Percentiles rank a stretch among this genome's conserved stretches.
These are phyloP conservation scores for Brotula barbata DNA, from an alignment of 2,797 vertebrate genomes.

Conservation along the genomic window DNA sequence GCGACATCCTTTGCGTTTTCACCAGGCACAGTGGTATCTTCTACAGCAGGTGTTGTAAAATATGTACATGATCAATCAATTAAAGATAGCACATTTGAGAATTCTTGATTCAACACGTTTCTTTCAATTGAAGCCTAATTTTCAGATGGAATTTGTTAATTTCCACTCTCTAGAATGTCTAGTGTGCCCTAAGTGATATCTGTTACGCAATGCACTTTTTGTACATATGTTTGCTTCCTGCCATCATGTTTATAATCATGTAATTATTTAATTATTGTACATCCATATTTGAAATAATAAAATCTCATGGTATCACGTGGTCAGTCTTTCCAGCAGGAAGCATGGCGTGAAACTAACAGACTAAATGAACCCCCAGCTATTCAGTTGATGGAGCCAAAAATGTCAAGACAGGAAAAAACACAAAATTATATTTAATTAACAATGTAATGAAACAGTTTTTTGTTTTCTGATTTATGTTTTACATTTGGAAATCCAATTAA, in stretches of 20 bases:
- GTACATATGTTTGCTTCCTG: conserved; percentile 68
- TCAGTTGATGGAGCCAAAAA: too few species aligned
- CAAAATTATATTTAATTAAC: too few species aligned
- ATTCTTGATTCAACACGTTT: conserved; percentile 23
- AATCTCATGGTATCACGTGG: conserved; percentile 46
- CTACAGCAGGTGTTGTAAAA: conserved; percentile 49
- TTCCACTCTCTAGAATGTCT: conserved; percentile 26
- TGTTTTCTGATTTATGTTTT: too few species aligned
- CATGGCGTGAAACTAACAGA: too few species aligned
- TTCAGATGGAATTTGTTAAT: conserved; percentile 16
- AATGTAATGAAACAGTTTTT: too few species aligned
- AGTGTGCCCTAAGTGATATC: conserved; percentile 44
- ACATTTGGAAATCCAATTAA: too few species aligned
- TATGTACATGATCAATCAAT: conserved; percentile 41
- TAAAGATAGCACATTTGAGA: conserved; percentile 59
- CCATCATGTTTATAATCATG: conserved; percentile 65
- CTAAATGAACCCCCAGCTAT: too few species aligned
- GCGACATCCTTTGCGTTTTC: conserved; percentile 21
- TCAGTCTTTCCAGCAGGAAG: conserved; percentile 9
- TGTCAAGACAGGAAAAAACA: too few species aligned
- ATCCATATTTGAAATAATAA: conserved; percentile 76
- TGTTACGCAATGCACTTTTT: conserved; percentile 75
- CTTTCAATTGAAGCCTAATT: conserved; percentile 34
- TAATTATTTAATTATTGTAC: conserved; percentile 77
- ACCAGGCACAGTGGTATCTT: conserved; percentile 47